Evolutionary conservation across 2,888 invertebrate genomes (phyloP).

Genomic region (Choreutis nemorana): DNA sequence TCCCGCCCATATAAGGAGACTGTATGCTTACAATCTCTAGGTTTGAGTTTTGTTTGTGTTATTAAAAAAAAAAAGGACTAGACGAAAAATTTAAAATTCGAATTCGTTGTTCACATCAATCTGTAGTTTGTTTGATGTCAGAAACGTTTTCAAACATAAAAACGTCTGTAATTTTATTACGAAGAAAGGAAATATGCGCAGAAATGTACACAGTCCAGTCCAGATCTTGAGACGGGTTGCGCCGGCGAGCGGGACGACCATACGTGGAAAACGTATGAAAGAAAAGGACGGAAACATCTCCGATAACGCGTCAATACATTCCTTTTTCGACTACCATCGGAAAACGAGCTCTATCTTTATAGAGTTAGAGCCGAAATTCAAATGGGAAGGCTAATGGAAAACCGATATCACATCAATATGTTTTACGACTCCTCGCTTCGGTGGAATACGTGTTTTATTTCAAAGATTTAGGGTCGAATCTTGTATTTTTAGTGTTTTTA

Average conservation of each 20-base stretch:
- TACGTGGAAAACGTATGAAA: constrained; percentile 33
- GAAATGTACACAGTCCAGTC: constrained; percentile 40
- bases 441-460: constrained; percentile 25
- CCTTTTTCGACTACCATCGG: constrained; percentile 34
- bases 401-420: constrained; percentile 65
- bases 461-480: constrained; percentile 29
- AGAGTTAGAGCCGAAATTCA: constrained; percentile 25
- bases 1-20: no score
- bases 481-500: constrained; percentile 27
- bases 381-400: constrained; percentile 46
- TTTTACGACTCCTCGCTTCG: constrained; percentile 34
- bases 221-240: constrained; percentile 51
- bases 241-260: constrained; percentile 50
- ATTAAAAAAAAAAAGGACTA: no score
- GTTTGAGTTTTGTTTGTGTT: no score
- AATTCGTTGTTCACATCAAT: constrained; percentile 2
- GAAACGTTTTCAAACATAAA: constrained; percentile 4
- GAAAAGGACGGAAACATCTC: constrained; percentile 51
- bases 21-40: no score
- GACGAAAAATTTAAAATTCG: no score
- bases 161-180: constrained; percentile 7
- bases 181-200: constrained; percentile 54
- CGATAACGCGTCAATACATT: constrained; percentile 68
- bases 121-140: constrained; percentile 3
- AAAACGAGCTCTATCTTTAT: constrained; percentile 21